A percentile compares a stretch with the other conserved stretches of the same genome.
phyloP scores from a whole-genome alignment of 1,140 invertebrate genomes.

The Pararge aegeria region DNA sequence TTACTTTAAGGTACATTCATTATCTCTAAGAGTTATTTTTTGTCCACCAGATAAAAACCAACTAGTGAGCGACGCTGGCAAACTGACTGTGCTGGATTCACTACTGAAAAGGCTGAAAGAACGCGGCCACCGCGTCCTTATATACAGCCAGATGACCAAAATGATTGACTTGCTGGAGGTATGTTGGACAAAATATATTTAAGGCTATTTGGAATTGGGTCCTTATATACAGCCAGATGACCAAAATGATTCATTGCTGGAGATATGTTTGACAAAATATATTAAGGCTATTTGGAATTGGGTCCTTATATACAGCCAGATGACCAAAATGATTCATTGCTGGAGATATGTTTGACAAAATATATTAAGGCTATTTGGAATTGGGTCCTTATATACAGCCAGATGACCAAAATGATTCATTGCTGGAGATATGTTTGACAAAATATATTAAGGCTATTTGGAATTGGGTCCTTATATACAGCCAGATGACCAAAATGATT shows the following conservation, averaged over 20 bases:
- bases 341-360: constrained; percentile 85
- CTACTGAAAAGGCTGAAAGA: constrained; percentile 91
- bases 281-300: constrained; percentile 65
- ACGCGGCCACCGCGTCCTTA: constrained; percentile 94
- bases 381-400: constrained; percentile 97
- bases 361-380: constrained; percentile 30
- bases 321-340: constrained; percentile 98
- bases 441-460: constrained; percentile 20
- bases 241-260: constrained; percentile 97
- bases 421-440: constrained; percentile 88
- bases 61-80: constrained; percentile 95
- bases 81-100: constrained; percentile 93
- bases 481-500: constrained; percentile 98
- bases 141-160: constrained; percentile 98
- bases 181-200: constrained; percentile 29
- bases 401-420: constrained; percentile 99
- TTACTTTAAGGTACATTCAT: too few relatives aligned
- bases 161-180: constrained; percentile 98
- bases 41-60: constrained; percentile 90
- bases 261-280: constrained; percentile 81
- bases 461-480: constrained; percentile 97
- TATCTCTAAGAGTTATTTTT: too few relatives aligned
- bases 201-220: constrained; percentile 82
- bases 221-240: constrained; percentile 98
- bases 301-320: constrained; percentile 97